Conservation (phyloP, 2,113 vertebrate genomes). For the Microcebus murinus region DNA sequence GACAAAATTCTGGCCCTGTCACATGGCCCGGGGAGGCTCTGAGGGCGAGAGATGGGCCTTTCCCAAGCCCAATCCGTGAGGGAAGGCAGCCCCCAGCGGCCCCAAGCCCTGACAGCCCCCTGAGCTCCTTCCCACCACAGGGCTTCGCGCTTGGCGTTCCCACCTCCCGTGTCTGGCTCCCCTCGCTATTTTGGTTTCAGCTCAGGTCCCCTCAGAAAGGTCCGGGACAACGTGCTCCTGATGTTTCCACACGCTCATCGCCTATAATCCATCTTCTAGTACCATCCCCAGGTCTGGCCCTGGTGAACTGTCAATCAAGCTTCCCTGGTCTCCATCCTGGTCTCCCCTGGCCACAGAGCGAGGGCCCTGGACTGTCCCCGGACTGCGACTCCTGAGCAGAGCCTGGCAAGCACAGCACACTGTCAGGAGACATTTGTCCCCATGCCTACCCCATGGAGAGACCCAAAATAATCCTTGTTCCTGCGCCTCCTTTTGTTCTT, state of each 20-base stretch:
- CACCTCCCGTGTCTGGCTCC: neutral
- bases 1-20: neutral
- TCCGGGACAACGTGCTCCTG: too few relatives aligned
- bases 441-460: neutral
- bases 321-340: neutral
- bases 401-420: neutral
- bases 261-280: too few relatives aligned
- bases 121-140: neutral
- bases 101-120: neutral
- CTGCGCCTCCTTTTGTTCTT: neutral
- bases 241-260: rapidly evolving
- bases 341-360: neutral
- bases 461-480: neutral
- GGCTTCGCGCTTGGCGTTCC: neutral
- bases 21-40: too few relatives aligned
- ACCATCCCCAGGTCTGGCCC: neutral
- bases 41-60: neutral
- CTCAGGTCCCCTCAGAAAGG: neutral
- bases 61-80: neutral
- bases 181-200: neutral
- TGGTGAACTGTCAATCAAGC: neutral
- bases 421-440: neutral
- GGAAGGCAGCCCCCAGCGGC: neutral
- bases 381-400: neutral
- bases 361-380: neutral